Conservation (phyloP, 2,888 invertebrate species). For the Xanthorhoe spadicearia region DNA sequence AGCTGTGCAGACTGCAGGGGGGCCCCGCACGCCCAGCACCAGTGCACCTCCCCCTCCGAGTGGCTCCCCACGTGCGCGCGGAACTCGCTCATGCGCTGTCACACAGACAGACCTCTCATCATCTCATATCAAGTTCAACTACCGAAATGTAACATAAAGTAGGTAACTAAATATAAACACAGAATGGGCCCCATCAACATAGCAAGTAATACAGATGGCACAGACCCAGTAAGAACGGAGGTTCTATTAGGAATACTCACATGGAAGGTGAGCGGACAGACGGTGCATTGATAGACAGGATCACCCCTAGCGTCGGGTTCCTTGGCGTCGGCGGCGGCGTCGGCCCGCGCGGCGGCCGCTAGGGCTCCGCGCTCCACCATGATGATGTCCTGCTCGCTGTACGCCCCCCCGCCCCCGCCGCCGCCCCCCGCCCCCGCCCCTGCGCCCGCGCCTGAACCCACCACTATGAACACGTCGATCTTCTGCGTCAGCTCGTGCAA, state of each 20-base stretch:
- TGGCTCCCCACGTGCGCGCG: conserved; percentile 54
- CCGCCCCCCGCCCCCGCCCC: conserved; percentile 64
- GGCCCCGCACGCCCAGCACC: conserved; percentile 78
- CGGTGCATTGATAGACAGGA: conserved; percentile 73
- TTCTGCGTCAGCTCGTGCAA: conserved; percentile 76
- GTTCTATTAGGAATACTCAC: conserved; percentile 43
- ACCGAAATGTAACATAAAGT: too few relatives aligned
- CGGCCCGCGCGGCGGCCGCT: conserved; percentile 66
- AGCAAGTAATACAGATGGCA: too few relatives aligned
- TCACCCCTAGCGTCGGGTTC: conserved; percentile 69
- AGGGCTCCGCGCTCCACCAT: conserved; percentile 75
- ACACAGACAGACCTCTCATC: neutral
- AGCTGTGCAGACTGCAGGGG: conserved; percentile 58
- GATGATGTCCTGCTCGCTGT: conserved; percentile 77
- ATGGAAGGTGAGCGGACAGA: conserved; percentile 73
- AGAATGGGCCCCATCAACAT: too few relatives aligned
- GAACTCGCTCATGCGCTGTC: conserved; percentile 61
- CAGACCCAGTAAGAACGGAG: too few relatives aligned
- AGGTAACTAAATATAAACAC: too few relatives aligned
- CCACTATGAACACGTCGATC: conserved; percentile 79
- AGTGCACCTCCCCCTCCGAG: conserved; percentile 54
- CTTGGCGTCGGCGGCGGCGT: conserved; percentile 65
- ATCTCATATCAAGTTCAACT: too few relatives aligned
- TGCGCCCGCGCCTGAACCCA: conserved; percentile 62
- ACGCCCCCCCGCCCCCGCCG: conserved; percentile 63